Evolutionary conservation across 2,113 vertebrate species (phyloP).

Genomic region (Engraulis encrasicolus): DNA sequence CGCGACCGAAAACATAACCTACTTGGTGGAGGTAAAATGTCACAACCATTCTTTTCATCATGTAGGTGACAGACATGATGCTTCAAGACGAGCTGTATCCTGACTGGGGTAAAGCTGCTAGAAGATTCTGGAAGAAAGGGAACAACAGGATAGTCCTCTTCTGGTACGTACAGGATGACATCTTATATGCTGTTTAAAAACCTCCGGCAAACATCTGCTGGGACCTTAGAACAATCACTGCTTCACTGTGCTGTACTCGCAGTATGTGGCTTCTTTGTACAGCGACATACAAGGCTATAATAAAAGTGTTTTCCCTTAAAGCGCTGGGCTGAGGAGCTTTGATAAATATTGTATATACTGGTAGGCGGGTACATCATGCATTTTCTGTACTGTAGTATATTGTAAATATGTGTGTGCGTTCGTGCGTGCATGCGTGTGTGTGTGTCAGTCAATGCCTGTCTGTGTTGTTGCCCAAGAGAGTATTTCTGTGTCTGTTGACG

Average conservation of each 20-base stretch:
- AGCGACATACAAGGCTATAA: not conserved
- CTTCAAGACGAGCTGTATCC: conserved; percentile 95
- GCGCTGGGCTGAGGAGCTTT: not conserved
- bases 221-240: not conserved
- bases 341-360: not conserved
- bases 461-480: not conserved
- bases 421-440: not conserved
- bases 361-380: not conserved
- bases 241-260: not conserved
- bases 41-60: not conserved
- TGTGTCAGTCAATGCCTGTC: not conserved
- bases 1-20: too few relatives aligned
- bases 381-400: not conserved
- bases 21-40: too few relatives aligned
- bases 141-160: conserved; percentile 93
- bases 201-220: not conserved
- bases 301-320: not conserved
- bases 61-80: conserved; percentile 98
- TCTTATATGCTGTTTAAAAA: not conserved
- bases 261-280: not conserved
- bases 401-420: not conserved
- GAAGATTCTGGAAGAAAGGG: conserved; percentile 94
- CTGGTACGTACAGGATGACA: conserved; percentile 78
- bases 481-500: not conserved
- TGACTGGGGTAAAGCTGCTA: conserved; percentile 90